Evolutionary conservation across 2,888 invertebrate species (phyloP).

Genomic region (Eremobia ochroleuca): DNA sequence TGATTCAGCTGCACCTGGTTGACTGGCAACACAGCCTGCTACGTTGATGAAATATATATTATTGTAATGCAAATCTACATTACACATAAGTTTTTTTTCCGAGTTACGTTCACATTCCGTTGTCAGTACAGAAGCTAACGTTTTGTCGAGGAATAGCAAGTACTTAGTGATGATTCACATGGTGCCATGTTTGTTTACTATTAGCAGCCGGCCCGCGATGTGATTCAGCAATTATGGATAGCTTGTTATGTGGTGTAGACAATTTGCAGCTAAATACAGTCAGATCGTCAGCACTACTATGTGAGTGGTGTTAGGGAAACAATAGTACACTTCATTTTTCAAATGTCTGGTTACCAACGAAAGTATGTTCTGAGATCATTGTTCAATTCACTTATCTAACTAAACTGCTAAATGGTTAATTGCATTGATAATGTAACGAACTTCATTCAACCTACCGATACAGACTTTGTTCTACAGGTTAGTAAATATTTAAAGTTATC

Average conservation of each 20-base stretch:
- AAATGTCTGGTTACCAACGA: conserved; percentile 10
- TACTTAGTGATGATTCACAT: conserved; percentile 72
- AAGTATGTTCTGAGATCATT: conserved; percentile 23
- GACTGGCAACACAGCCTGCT: conserved; percentile 20
- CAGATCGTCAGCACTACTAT: conserved; percentile 4
- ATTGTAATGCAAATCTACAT: conserved; percentile 22
- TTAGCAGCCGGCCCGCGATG: conserved; percentile 58
- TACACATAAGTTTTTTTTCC: conserved; percentile 21
- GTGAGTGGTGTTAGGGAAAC: conserved; percentile 10
- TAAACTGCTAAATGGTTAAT: conserved; percentile 5
- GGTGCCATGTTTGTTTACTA: conserved; percentile 77
- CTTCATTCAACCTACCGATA: not conserved
- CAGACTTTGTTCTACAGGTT: not conserved
- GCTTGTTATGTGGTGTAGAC: conserved; percentile 37
- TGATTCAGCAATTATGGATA: conserved; percentile 71
- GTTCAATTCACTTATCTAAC: not conserved
- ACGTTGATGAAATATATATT: conserved; percentile 33
- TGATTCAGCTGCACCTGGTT: conserved; percentile 37
- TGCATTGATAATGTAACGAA: conserved; percentile 14
- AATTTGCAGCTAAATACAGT: conserved; percentile 40
- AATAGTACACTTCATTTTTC: conserved; percentile 3
- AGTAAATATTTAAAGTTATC: not conserved
- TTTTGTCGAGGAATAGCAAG: conserved; percentile 41
- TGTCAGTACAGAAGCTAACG: conserved; percentile 12
- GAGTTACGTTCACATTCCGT: conserved; percentile 27